Evolutionary conservation across 1,140 invertebrate genomes (phyloP), one percentile per base, ranked within the genome.

Genomic region (Acromyrmex heyeri): DNA sequence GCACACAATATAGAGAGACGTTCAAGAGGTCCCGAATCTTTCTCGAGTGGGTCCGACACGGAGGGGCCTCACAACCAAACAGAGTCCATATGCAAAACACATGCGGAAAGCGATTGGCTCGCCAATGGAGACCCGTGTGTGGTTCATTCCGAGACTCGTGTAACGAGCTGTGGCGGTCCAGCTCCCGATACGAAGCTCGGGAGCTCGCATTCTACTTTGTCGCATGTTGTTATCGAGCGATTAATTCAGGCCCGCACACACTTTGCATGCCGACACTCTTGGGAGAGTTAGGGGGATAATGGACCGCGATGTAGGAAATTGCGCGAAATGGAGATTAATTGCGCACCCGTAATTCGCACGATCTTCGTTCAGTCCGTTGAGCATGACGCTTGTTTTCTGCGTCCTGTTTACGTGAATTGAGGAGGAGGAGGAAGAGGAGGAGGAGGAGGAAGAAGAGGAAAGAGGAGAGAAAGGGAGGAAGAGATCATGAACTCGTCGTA

Each of bases 1-100:
- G n/a, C 27, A n/a, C 27, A 6, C 21, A 57, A 73, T 48, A n/a
- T 61, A 27, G 70, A 82, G 70, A 82, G 50, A 76, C 55, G 70
- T 79, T 79, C 75, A 50, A 44, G 72, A 62, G 59, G 57, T 8
- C 18, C 82, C 70, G 27, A 65, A 67, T 67, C 48, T 57, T n/a
- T 67, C 48, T 48, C 38, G 38, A 70, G 24, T 12, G 34, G 18
- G 21, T 24, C n/a, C 38, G 24, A 79, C 21, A 69, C 65, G 65
- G 50, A 34, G 64, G 30, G 16, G 16, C 48, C 21, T 18, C 30
- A 16, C 57, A 38, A 85, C 61, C 72, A 77, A 44, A 59, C 69
- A 64, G 82, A 72, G 75, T 72, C 78, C 85, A 83, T 78, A 90
- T 89, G 88, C 85, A 89, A 89, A 89, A 62, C 73, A 89, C 77